Conservation (phyloP, 2,797 vertebrate genomes). For the Erithacus rubecula region DNA sequence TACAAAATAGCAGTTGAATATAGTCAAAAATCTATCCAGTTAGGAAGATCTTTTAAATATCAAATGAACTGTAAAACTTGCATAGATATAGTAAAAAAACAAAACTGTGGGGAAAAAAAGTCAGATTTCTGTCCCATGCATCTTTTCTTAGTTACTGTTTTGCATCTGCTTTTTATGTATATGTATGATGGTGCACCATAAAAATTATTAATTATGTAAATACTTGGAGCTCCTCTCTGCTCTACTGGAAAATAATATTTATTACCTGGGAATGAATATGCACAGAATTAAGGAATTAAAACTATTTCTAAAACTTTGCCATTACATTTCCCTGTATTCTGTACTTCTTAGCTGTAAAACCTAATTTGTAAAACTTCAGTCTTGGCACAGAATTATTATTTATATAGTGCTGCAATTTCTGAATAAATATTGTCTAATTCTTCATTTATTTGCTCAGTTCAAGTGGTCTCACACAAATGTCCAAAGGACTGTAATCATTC, state of each 20-base stretch:
- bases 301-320: not conserved
- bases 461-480: not conserved
- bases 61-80: not conserved
- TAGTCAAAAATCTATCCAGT: not conserved
- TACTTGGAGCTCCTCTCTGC: not conserved
- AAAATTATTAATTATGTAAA: not conserved
- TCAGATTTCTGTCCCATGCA: not conserved
- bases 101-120: not conserved
- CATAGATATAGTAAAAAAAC: rapidly evolving
- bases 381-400: not conserved
- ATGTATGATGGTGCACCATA: not conserved
- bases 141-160: not conserved
- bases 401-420: not conserved
- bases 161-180: not conserved
- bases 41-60: not conserved
- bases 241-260: not conserved
- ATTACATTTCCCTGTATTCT: not conserved
- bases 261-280: not conserved
- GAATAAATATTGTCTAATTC: not conserved
- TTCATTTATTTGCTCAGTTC: not conserved
- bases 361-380: not conserved
- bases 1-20: not conserved
- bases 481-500: not conserved
- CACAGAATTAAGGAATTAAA: not conserved
- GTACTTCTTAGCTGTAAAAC: not conserved